These are phyloP conservation scores for Tenualosa thibaudeaui DNA, from an alignment of 2,797 vertebrate genomes.

Conservation along the genomic window DNA sequence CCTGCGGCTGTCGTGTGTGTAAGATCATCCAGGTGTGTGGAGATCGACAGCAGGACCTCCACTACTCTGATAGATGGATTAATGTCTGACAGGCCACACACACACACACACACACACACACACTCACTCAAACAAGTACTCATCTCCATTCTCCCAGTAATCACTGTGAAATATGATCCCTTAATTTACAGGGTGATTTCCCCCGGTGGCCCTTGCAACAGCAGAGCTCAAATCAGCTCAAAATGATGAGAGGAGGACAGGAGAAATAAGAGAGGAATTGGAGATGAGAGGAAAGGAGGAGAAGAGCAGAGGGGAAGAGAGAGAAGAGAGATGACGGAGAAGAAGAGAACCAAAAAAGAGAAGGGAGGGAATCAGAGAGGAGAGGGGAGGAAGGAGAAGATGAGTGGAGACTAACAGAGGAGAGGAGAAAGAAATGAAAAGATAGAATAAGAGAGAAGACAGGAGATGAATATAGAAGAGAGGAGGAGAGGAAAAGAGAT, in stretches of 20 bases:
- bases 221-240: not conserved
- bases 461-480: no score
- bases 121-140: not conserved
- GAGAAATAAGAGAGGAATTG: not conserved
- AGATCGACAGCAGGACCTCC: no score
- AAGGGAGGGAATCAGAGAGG: not conserved
- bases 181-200: not conserved
- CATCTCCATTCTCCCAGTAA: not conserved
- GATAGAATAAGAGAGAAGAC: not conserved
- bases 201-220: not conserved
- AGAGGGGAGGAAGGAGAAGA: not conserved
- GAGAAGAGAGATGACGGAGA: no score
- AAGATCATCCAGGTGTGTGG: no score
- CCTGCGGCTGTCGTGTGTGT: no score
- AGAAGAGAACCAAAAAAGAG: not conserved
- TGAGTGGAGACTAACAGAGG: not conserved
- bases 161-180: not conserved
- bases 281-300: not conserved
- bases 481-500: not conserved
- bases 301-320: not conserved
- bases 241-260: not conserved
- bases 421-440: not conserved
- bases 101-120: conserved; percentile 2
- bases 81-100: no score
- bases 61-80: no score